Evolutionary conservation across 2,797 vertebrate genomes (phyloP), one percentile per base, ranked within the genome.

Genomic region (Chrysocyon brachyurus): DNA sequence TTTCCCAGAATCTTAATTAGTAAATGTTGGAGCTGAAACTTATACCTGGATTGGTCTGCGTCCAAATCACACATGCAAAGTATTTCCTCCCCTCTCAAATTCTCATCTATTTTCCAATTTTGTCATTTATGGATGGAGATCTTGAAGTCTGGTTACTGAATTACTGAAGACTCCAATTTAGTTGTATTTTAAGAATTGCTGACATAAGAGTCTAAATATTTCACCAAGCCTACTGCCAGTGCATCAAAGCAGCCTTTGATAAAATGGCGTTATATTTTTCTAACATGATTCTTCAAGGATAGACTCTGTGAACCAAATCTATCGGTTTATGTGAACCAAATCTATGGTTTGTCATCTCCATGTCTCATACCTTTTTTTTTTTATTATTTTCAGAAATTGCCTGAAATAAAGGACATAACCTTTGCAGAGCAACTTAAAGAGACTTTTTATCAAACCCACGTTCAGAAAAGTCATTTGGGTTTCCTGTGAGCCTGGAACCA

Each of bases 161-260:
- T 89, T 93, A 89, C 78, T 16, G 14, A 91, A 40, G 66, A 86
- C 12, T 61, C 5, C 56, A 87, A 89, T 90, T 96, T 87, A 91
- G 61, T 87, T 94, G 86, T n/a, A 92, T 66, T 88, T 91, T 82
- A 73, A 94, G 87, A 93, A 94, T n/a, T 83, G 40, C 90, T 96
- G 84, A 91, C 68, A 79, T 91, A 31, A 12, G 61, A 94, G n/a
- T 72, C 72, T 86, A 90, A 89, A 94, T 95, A 91, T 70, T 96
- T 96, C 66, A 68, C 77, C 86, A 93, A 93, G 21, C 59, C n/a
- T 87, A 40, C 79, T 83, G 73, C 87, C 87, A 94, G 22, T 79
- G 77, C 64, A 89, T 87, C 68, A 86, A 49, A 87, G 40, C 82
- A 91, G 73, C 33, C 40, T 91, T 96, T 94, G 73, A 90, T 84